phyloP scores from a whole-genome alignment of 2,888 invertebrate species.

The Drosophila kanekoi region DNA sequence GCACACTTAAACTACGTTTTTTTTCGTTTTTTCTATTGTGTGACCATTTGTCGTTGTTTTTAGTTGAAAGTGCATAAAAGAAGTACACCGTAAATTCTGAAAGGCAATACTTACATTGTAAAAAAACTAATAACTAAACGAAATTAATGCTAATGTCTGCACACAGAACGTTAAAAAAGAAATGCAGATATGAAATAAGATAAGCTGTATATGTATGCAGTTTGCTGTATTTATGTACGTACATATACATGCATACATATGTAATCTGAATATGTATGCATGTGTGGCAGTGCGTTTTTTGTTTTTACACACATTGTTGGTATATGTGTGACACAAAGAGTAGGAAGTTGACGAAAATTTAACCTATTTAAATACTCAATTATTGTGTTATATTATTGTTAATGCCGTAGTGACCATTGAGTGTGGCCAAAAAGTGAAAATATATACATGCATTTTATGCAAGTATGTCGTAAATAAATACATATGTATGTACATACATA shows the following conservation, averaged over 20 bases:
- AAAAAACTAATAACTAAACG: slow-evolving; percentile 26
- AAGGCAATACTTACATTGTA: slow-evolving; percentile 36
- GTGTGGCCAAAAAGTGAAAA: slow-evolving; percentile 14
- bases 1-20: slow-evolving; percentile 42
- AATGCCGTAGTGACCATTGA: slow-evolving; percentile 2
- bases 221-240: slow-evolving; percentile 64
- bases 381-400: slow-evolving; percentile 3
- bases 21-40: slow-evolving; percentile 63
- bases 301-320: slow-evolving; percentile 34
- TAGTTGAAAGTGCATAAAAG: slow-evolving; percentile 60
- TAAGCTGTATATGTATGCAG: slow-evolving; percentile 61
- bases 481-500: background rate
- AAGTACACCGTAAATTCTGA: slow-evolving; percentile 36
- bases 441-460: slow-evolving; percentile 8
- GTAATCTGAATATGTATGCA: slow-evolving; percentile 44
- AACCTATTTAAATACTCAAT: slow-evolving; percentile 29
- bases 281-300: slow-evolving; percentile 58
- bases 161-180: slow-evolving; percentile 34
- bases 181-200: slow-evolving; percentile 52
- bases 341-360: slow-evolving; percentile 48
- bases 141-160: slow-evolving; percentile 43
- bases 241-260: slow-evolving; percentile 51
- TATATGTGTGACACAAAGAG: slow-evolving; percentile 50
- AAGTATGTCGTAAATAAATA: slow-evolving; percentile 20
- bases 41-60: slow-evolving; percentile 64